phyloP scores from a whole-genome alignment of 2,113 vertebrate species.

The Hippocampus zosterae region DNA sequence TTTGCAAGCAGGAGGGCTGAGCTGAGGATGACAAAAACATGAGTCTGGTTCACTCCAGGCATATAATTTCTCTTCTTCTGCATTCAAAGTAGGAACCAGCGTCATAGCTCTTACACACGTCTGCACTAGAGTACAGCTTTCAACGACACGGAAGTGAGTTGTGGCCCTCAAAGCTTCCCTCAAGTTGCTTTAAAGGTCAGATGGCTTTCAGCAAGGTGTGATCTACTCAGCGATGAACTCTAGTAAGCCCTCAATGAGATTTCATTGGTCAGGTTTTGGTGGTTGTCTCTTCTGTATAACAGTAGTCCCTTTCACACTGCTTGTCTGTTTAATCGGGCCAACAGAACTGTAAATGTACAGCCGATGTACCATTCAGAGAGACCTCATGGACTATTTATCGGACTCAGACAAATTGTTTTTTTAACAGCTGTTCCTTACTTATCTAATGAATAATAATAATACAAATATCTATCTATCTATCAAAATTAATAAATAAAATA shows the following conservation, averaged over 20 bases:
- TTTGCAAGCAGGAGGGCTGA: slow-evolving; percentile 39
- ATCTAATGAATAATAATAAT: no score
- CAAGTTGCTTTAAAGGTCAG: slow-evolving; percentile 53
- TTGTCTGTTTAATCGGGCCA: no score
- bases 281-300: not conserved
- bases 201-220: slow-evolving; percentile 52
- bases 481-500: no score
- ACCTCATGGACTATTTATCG: no score
- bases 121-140: slow-evolving; percentile 14
- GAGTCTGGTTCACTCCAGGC: slow-evolving; percentile 71
- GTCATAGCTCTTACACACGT: slow-evolving; percentile 1
- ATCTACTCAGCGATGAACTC: slow-evolving; percentile 47
- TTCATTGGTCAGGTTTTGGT: not conserved
- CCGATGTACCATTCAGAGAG: no score
- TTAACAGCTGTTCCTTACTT: no score
- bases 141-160: slow-evolving; percentile 33
- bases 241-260: not conserved
- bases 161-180: slow-evolving; percentile 22
- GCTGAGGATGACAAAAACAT: slow-evolving; percentile 72
- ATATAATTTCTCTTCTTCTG: slow-evolving; percentile 56
- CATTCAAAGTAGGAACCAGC: slow-evolving; percentile 57
- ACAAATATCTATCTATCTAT: no score
- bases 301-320: not conserved
- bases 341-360: no score
- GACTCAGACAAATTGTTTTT: no score